Evolutionary conservation across 1,140 invertebrate genomes (phyloP).

Genomic region (Mactra quadrangularis): DNA sequence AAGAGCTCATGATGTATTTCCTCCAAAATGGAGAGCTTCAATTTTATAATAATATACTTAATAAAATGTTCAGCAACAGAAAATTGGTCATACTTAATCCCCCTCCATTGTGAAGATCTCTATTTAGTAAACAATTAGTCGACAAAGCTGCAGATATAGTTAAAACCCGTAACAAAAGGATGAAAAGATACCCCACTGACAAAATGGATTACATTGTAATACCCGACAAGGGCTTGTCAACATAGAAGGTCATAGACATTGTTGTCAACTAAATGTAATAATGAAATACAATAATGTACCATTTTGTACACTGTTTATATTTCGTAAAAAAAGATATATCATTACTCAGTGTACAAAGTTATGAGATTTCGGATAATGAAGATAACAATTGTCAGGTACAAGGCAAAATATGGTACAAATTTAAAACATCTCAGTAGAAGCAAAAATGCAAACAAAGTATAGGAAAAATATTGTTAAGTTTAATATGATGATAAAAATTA

Average conservation of each 20-base stretch:
- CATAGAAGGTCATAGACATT: conserved; percentile 1
- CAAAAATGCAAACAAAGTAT: no score
- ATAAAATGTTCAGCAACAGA: no score
- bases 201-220: conserved; percentile 31
- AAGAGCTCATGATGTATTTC: not conserved
- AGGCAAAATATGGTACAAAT: no score
- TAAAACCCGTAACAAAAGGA: not conserved
- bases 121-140: conserved; percentile 49
- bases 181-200: conserved; percentile 33
- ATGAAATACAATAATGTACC: conserved; percentile 25
- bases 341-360: conserved; percentile 13
- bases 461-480: no score
- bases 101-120: conserved; percentile 41
- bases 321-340: conserved; percentile 9
- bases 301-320: conserved; percentile 16
- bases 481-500: no score
- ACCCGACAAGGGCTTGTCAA: conserved; percentile 18
- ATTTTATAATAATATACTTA: no score
- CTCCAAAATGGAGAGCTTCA: conserved; percentile 25
- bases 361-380: not conserved
- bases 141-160: conserved; percentile 10
- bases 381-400: no score
- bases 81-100: conserved; percentile 2
- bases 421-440: no score
- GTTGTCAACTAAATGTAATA: conserved; percentile 10